These are phyloP conservation scores for Melanotaenia duboulayi DNA, from an alignment of 2,113 vertebrate genomes.

Conservation along the genomic window DNA sequence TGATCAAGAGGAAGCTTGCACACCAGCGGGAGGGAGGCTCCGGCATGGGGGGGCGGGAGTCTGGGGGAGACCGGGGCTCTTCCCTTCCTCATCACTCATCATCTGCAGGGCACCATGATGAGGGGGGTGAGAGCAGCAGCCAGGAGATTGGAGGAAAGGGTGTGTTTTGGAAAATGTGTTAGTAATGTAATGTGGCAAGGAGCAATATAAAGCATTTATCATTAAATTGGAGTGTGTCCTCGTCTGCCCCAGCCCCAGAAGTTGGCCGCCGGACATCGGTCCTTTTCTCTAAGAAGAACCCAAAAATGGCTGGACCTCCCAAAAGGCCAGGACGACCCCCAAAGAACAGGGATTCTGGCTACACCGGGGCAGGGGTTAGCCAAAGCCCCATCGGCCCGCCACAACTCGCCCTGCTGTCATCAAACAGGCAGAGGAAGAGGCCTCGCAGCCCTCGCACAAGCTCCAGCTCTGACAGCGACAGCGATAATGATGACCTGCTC, in stretches of 20 bases:
- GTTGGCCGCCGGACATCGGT: constrained; percentile 97
- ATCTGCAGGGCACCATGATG: constrained; percentile 87
- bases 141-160: constrained; percentile 91
- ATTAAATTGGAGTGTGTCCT: constrained; percentile 87
- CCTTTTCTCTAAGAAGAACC: constrained; percentile 99
- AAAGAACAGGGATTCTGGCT: constrained; percentile 91
- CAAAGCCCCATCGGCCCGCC: constrained; percentile 93
- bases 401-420: constrained; percentile 89
- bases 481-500: constrained; percentile 84
- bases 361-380: constrained; percentile 85
- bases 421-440: constrained; percentile 90
- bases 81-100: constrained; percentile 79
- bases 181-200: neutral
- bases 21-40: constrained; percentile 90
- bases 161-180: constrained; percentile 29
- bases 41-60: constrained; percentile 80
- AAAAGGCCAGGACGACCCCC: constrained; percentile 96
- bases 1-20: constrained; percentile 92
- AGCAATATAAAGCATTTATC: neutral
- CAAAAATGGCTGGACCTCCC: constrained; percentile 92
- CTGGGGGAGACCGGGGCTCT: constrained; percentile 70
- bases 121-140: constrained; percentile 97
- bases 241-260: constrained; percentile 92
- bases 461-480: constrained; percentile 96
- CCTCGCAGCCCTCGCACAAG: constrained; percentile 91